phyloP scores from a whole-genome alignment of 2,797 vertebrate genomes.

The Diplodus puntazzo region DNA sequence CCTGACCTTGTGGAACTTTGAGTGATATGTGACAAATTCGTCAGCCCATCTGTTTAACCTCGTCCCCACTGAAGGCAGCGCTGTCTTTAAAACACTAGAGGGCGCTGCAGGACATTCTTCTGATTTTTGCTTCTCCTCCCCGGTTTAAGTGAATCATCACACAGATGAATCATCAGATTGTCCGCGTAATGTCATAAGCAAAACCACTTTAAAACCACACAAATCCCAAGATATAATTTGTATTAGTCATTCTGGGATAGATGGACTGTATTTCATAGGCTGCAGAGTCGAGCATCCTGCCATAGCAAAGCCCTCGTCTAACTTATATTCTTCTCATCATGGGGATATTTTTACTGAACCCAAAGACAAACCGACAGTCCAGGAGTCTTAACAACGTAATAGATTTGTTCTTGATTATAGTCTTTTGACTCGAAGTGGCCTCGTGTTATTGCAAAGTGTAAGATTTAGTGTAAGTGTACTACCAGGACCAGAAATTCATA shows the following conservation, averaged over 20 bases:
- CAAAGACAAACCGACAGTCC: constrained; percentile 44
- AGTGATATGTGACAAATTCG: not conserved
- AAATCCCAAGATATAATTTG: constrained; percentile 55
- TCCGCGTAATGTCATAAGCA: constrained; percentile 46
- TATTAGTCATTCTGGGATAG: constrained; percentile 40
- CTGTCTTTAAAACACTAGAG: constrained; percentile 61
- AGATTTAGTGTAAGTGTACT: constrained; percentile 76
- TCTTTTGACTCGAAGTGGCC: constrained; percentile 68
- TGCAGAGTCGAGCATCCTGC: constrained; percentile 22
- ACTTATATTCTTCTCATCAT: constrained; percentile 55
- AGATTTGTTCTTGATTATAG: constrained; percentile 74
- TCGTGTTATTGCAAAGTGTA: constrained; percentile 75
- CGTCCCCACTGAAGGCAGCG: no score
- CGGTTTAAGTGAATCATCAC: constrained; percentile 33
- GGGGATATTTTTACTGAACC: constrained; percentile 54
- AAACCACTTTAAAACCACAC: constrained; percentile 66
- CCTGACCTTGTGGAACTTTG: not conserved
- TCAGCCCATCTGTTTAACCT: not conserved
- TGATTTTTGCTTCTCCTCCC: not conserved
- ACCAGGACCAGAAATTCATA: constrained; percentile 66
- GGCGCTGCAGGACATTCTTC: constrained; percentile 65
- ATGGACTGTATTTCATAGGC: constrained; percentile 40
- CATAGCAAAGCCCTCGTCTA: constrained; percentile 47
- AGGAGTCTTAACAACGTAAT: constrained; percentile 61
- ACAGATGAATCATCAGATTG: constrained; percentile 52